phyloP scores from a whole-genome alignment of 2,888 invertebrate genomes.

The Eupsilia transversa region DNA sequence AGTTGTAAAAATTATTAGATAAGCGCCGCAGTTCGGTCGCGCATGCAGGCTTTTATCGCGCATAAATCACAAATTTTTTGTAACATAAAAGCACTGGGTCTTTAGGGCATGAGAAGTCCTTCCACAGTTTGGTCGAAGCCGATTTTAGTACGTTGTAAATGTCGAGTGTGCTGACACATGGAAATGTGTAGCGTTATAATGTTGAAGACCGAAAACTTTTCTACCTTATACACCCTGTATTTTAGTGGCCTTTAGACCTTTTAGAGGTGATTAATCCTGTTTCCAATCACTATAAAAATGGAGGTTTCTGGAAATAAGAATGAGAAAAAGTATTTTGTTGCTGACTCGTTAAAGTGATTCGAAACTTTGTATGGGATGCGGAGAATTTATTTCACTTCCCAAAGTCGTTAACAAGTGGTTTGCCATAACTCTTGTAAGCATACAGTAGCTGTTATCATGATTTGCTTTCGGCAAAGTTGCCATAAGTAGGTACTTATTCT shows the following conservation, averaged over 20 bases:
- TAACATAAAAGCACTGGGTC: conserved; percentile 49
- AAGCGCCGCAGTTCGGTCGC: conserved; percentile 47
- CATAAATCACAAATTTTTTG: conserved; percentile 62
- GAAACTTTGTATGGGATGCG: conserved; percentile 23
- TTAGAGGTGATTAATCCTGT: conserved; percentile 11
- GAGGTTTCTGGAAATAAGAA: conserved; percentile 9
- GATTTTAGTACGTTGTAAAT: conserved; percentile 46
- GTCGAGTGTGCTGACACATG: conserved; percentile 33
- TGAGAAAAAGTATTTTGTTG: neutral
- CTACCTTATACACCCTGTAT: neutral
- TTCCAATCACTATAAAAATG: conserved; percentile 43
- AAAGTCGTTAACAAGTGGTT: conserved; percentile 38
- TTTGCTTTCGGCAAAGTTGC: conserved; percentile 1
- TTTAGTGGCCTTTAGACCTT: conserved; percentile 15
- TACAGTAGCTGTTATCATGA: conserved; percentile 7
- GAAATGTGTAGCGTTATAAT: conserved; percentile 18
- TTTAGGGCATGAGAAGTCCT: conserved; percentile 20
- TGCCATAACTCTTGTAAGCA: conserved; percentile 21
- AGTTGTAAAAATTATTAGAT: conserved; percentile 53
- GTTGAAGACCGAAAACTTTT: neutral
- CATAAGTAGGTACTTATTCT: neutral
- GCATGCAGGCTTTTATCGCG: conserved; percentile 59
- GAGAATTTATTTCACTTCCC: conserved; percentile 29
- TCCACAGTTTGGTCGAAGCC: conserved; percentile 23
- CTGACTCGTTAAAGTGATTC: conserved; percentile 14